phyloP scores from a whole-genome alignment of 2,888 invertebrate genomes.

The Agrilus mali region DNA sequence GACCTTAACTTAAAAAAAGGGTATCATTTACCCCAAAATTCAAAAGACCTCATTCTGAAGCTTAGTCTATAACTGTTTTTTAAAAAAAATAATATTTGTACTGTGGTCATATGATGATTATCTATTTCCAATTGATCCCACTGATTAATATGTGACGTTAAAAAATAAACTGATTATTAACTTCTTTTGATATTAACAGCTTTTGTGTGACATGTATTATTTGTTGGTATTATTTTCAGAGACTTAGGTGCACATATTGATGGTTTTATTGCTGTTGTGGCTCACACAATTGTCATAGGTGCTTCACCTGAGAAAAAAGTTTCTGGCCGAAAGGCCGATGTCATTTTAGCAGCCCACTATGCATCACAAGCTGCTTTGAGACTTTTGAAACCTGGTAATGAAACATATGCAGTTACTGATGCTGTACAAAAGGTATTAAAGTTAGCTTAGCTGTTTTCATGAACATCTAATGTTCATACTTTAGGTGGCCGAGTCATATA shows the following conservation, averaged over 20 bases:
- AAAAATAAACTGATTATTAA: not conserved
- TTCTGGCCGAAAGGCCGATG: constrained; percentile 85
- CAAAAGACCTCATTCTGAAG: too few relatives aligned
- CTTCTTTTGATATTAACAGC: constrained; percentile 12
- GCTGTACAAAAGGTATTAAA: constrained; percentile 65
- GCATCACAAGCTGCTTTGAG: constrained; percentile 93
- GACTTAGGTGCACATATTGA: constrained; percentile 98
- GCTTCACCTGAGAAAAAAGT: constrained; percentile 60
- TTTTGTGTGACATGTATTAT: not conserved
- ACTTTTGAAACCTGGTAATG: constrained; percentile 81
- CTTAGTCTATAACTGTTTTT: too few relatives aligned
- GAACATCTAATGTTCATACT: too few relatives aligned
- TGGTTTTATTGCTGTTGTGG: constrained; percentile 96
- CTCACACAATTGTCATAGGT: constrained; percentile 88
- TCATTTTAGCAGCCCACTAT: constrained; percentile 85
- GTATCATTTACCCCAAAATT: too few relatives aligned
- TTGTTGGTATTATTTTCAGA: constrained; percentile 37
- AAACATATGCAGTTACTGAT: constrained; percentile 83
- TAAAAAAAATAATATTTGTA: too few relatives aligned
- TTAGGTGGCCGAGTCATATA: constrained; percentile 67
- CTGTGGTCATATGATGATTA: not conserved
- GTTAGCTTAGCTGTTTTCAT: too few relatives aligned
- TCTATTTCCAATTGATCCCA: constrained; percentile 22
- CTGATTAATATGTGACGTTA: constrained; percentile 12
- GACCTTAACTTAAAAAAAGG: too few relatives aligned